Evolutionary conservation across 2,113 vertebrate species (phyloP).

Genomic region (Sceloporus tristichus): DNA sequence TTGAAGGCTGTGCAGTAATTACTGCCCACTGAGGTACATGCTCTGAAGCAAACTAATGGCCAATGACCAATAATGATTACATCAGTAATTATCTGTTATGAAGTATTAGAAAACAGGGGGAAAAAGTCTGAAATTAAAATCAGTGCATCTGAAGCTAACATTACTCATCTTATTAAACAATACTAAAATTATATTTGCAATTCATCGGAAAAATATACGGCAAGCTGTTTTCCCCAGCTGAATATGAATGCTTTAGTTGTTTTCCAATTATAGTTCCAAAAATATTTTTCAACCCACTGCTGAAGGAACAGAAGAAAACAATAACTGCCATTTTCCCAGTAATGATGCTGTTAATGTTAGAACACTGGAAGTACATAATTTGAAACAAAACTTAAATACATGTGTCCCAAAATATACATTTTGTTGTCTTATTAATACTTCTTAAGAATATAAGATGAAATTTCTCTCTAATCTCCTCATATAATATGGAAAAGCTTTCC

Average conservation of each 20-base stretch:
- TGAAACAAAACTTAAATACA: conserved; percentile 19
- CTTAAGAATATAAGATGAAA: neutral
- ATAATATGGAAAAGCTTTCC: conserved; percentile 2
- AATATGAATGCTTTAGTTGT: conserved; percentile 33
- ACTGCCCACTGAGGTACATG: conserved; percentile 81
- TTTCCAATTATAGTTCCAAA: conserved; percentile 48
- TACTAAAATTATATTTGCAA: conserved; percentile 60
- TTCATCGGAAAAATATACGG: conserved; percentile 47
- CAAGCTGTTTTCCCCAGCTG: conserved; percentile 43
- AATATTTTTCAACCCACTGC: conserved; percentile 26
- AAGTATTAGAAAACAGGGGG: conserved; percentile 70
- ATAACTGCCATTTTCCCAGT: neutral
- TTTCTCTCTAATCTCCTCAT: neutral
- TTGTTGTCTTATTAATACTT: conserved; percentile 30
- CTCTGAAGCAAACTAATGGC: conserved; percentile 83
- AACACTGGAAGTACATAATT: conserved; percentile 1
- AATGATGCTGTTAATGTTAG: conserved; percentile 15
- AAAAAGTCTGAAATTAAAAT: conserved; percentile 67
- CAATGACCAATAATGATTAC: conserved; percentile 83
- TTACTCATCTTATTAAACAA: conserved; percentile 63
- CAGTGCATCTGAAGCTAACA: conserved; percentile 66
- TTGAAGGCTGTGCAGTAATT: conserved; percentile 80
- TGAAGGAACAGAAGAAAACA: neutral
- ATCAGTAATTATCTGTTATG: conserved; percentile 78
- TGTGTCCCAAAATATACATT: conserved; percentile 30